These are phyloP conservation scores for Bombus haemorrhoidalis DNA, from an alignment of 1,140 invertebrate species.

Conservation along the genomic window DNA sequence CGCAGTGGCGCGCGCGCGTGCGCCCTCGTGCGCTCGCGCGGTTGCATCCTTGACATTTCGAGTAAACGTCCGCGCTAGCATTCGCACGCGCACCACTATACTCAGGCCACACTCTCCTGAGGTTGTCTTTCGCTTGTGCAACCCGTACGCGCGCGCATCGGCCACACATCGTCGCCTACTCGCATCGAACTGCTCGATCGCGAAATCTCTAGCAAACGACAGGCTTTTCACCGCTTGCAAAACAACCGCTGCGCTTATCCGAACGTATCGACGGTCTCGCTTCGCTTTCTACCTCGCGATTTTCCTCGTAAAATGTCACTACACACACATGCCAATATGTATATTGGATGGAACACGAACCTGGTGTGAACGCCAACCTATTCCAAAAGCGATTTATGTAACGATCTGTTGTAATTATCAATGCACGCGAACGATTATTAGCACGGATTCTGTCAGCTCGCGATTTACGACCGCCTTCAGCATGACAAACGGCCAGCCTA, in stretches of 20 bases:
- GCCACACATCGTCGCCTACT: conserved; percentile 71
- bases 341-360: conserved; percentile 28
- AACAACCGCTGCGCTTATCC: conserved; percentile 28
- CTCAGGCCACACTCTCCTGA: conserved; percentile 11
- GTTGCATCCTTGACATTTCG: conserved; percentile 81
- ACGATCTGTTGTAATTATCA: conserved; percentile 10
- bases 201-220: conserved; percentile 38
- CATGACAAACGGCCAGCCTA: conserved; percentile 18
- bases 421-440: conserved; percentile 35
- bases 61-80: conserved; percentile 62
- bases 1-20: conserved; percentile 2
- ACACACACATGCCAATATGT: too few relatives aligned
- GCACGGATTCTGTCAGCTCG: conserved; percentile 20
- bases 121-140: conserved; percentile 79
- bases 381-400: conserved; percentile 55
- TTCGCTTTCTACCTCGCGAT: conserved; percentile 56
- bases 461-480: neutral
- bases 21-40: conserved; percentile 57
- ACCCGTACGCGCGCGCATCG: conserved; percentile 57
- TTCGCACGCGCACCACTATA: neutral
- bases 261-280: conserved; percentile 29
- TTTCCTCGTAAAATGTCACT: conserved; percentile 63
- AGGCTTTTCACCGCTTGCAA: conserved; percentile 62
- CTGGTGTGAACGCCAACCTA: conserved; percentile 16
- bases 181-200: conserved; percentile 38